These are phyloP conservation scores for Muscicapa adusta DNA, from an alignment of 2,113 vertebrate species.

Conservation along the genomic window DNA sequence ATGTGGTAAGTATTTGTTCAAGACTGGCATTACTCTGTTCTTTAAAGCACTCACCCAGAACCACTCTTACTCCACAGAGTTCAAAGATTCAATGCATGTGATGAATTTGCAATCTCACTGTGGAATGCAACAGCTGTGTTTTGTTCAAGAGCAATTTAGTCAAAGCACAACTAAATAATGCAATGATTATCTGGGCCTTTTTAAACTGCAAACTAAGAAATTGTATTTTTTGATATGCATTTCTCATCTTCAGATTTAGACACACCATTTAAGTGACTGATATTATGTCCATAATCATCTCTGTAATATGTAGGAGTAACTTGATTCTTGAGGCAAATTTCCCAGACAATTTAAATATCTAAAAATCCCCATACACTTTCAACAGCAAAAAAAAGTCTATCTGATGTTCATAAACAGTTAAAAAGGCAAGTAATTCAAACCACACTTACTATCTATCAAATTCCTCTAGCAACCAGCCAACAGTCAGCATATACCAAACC, in stretches of 20 bases:
- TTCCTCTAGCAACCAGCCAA: neutral
- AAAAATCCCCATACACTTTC: neutral
- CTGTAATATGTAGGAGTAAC: neutral
- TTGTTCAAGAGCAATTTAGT: neutral
- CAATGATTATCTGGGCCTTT: neutral
- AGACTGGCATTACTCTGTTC: neutral
- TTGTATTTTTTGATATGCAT: neutral
- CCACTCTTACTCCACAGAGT: neutral
- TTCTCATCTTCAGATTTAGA: neutral
- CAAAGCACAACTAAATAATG: neutral
- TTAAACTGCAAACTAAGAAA: neutral
- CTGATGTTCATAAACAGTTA: neutral
- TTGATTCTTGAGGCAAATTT: neutral
- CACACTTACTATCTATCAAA: neutral
- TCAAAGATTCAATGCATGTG: neutral
- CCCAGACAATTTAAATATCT: neutral
- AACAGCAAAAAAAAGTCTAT: neutral
- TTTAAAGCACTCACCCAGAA: neutral
- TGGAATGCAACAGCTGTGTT: neutral
- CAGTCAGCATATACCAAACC: neutral
- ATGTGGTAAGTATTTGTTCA: neutral
- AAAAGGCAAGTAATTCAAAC: neutral
- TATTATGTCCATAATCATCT: neutral
- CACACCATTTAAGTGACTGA: neutral
- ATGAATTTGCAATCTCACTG: neutral